Base-by-base conservation (phyloP, 2,888 invertebrate species). In the Metallyticus violacea region DNA sequence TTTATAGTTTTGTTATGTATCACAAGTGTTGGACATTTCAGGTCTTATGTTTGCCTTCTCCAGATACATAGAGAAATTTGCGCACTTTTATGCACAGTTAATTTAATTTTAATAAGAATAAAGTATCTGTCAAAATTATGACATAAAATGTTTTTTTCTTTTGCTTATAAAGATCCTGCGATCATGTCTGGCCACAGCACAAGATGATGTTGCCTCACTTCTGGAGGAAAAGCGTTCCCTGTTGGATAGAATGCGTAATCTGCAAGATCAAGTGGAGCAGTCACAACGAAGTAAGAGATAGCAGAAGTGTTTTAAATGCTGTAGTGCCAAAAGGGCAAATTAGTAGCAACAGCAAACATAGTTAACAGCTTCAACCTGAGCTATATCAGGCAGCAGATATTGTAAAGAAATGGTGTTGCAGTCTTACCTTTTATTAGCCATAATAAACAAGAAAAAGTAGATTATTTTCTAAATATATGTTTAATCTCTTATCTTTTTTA, bases 161-260 rank as follows among this genome's bases (percentile, higher is more conserved):
- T 62, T 62, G 6, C n/a, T 15, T 7, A 3, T 88, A 30, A 86
- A 90, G 90, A 88, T 89, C 88, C 27, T 90, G 88, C 79, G 88
- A n/a, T 85, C 93, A 7, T 93, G 93, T 89, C 91, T 95, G 85
- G 93, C 93, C 88, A 94, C 95, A 0, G 96, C 97, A 0, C 96
- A 97, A 91, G 96, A 96, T 89, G 95, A 97, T 88, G 95, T 96
- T 0, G 94, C 94, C 7, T 93, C 93, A 85, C 91, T 97, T 88
- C 90, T 97, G 28, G 95, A 95, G 30, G 97, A 97, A 90, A 97
- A 97, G 90, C 94, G 94, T 89, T 94, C 94, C 82, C 92, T 97
- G 83, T 91, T 97, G 88, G 96, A 97, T 88, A 94, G 95, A 77
- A 93, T 97, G 88, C 93, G 94, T 77, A 92, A 93, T 28, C 91